Base-by-base conservation (phyloP, 2,888 invertebrate genomes). In the Drosophila robusta region DNA sequence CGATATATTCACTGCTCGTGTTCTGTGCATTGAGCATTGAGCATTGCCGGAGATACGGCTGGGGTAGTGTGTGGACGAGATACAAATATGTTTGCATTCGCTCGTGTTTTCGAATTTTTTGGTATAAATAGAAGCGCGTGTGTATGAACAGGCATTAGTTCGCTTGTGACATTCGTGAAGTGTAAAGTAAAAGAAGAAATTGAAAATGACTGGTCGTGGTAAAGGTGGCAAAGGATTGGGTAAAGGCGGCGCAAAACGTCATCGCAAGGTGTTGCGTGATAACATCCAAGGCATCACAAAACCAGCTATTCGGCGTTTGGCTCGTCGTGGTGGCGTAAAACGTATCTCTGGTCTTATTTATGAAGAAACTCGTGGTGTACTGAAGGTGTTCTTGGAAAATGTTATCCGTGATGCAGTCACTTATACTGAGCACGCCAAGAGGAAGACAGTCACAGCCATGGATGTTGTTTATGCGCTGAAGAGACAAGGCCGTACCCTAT, bases 371-470 rank as follows among this genome's bases (percentile, higher is more conserved):
- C 93, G 96, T 41, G 95, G 96, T 41, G 96, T 96, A 0, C 90
- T 96, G 39, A 96, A 96, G 88, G 92, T 91, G 63, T 67, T 70
- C 90, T 93, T 96, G 42, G 96, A 96, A 90, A 96, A 95, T 87
- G 95, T 96, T 0, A 95, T 96, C 77, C 93, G 95, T 39, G 96
- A 96, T 86, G 95, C 96, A 4, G 95, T 96, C 50, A 96, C 95
- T 1, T 96, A 96, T 92, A 96, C 96, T 0, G 96, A 96, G 89
- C 96, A 96, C 90, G 96, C 96, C 24, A 96, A 96, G 92, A 93
- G 96, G 80, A 96, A 97, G 93, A 96, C 96, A 1, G 96, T 96
- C 49, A 96, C 96, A 0, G 96, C 96, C n/a, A 96, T 96, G 96
- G 96, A 96, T 80, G 95, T 96, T 24, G 96, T 96, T 50, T 96